phyloP scores from a whole-genome alignment of 2,888 invertebrate genomes.

The Cancer borealis region DNA sequence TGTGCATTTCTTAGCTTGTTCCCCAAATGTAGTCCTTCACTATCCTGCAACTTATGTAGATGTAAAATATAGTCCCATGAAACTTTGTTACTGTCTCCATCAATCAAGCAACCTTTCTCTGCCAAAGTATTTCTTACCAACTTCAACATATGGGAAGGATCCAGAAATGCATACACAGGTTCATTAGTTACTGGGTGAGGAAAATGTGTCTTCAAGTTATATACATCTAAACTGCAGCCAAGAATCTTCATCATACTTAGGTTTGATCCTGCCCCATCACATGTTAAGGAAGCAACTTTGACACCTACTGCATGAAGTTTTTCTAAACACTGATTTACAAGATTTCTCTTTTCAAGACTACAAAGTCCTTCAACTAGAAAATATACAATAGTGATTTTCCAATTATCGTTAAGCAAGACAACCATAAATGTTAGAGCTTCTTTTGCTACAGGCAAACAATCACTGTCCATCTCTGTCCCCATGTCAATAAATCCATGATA shows the following conservation, averaged over 20 bases:
- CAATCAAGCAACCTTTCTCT: not conserved
- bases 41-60: not conserved
- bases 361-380: not conserved
- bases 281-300: not conserved
- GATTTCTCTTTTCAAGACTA: not conserved
- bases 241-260: not conserved
- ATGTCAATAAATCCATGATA: slow-evolving; percentile 44
- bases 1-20: not conserved
- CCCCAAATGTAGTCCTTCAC: not conserved
- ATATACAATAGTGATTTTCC: not conserved
- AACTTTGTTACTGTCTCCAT: not conserved
- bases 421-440: slow-evolving; percentile 48
- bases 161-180: not conserved
- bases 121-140: not conserved
- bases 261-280: not conserved
- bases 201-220: not conserved
- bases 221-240: not conserved
- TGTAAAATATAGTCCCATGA: not conserved
- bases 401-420: not conserved
- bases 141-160: not conserved
- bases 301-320: not conserved
- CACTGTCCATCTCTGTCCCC: slow-evolving; percentile 20
- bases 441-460: slow-evolving; percentile 37
- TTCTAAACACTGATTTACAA: not conserved
- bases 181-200: not conserved